These are phyloP conservation scores for Trematomus bernacchii DNA, from an alignment of 2,797 vertebrate species.

Conservation along the genomic window DNA sequence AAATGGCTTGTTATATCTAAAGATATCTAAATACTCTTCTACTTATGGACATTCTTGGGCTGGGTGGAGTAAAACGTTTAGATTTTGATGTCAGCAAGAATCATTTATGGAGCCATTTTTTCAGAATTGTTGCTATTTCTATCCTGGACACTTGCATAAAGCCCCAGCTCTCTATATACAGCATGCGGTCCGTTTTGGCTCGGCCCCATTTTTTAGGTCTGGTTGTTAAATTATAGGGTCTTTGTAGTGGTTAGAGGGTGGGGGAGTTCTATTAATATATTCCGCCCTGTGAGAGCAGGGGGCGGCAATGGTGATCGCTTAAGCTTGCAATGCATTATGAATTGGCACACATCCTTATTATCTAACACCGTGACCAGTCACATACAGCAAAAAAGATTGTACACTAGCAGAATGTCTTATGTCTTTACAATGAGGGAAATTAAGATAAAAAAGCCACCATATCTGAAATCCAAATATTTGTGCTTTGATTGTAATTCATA, in stretches of 20 bases:
- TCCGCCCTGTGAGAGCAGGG: not conserved
- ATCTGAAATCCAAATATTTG: not conserved
- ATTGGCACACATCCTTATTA: slow-evolving; percentile 15
- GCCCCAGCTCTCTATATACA: not conserved
- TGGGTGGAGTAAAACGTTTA: not conserved
- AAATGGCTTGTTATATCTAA: not conserved
- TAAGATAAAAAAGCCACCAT: not conserved
- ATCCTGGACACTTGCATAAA: not conserved
- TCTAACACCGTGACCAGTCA: slow-evolving; percentile 1
- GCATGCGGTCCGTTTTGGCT: not conserved
- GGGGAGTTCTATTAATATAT: slow-evolving; percentile 1
- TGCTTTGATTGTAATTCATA: not conserved
- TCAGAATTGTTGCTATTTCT: not conserved
- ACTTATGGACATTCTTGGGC: not conserved
- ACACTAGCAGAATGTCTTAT: not conserved
- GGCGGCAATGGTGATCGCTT: not conserved
- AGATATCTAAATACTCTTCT: not conserved
- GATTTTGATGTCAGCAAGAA: not conserved
- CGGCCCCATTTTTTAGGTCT: not conserved
- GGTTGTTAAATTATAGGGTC: not conserved
- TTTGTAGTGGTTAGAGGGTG: not conserved
- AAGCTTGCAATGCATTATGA: slow-evolving; percentile 7
- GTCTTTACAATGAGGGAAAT: slow-evolving; percentile 1
- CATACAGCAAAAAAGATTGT: not conserved
- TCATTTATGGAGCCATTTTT: not conserved